These are phyloP conservation scores for Encarsia formosa DNA, from an alignment of 2,888 invertebrate genomes.

Conservation along the genomic window DNA sequence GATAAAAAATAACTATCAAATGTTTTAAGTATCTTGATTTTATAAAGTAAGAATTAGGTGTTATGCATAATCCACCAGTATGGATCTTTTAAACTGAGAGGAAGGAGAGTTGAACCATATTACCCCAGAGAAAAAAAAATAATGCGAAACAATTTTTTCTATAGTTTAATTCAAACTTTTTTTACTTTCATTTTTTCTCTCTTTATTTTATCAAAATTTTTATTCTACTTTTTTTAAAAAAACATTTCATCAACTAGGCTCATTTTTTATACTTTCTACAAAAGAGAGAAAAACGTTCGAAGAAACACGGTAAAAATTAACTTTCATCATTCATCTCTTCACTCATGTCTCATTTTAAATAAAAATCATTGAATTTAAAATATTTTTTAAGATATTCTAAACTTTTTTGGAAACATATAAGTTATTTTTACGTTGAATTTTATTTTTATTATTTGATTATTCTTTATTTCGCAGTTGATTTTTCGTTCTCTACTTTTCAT, in stretches of 20 bases:
- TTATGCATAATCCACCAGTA: conserved; percentile 33
- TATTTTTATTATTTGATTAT: conserved; percentile 5
- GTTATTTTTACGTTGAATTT: conserved; percentile 7
- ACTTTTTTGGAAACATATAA: conserved; percentile 8
- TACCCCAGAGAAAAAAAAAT: conserved; percentile 31
- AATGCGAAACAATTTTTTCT: conserved; percentile 14
- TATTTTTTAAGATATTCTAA: conserved; percentile 24
- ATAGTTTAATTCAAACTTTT: neutral
- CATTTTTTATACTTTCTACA: conserved; percentile 16
- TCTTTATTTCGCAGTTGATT: conserved; percentile 18
- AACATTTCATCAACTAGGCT: conserved; percentile 19
- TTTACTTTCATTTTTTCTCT: conserved; percentile 20
- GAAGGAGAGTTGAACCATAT: conserved; percentile 47
- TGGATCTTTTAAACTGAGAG: conserved; percentile 49
- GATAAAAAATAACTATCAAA: conserved; percentile 6
- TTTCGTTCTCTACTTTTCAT: conserved; percentile 25
- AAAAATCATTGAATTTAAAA: conserved; percentile 7
- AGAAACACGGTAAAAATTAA: conserved; percentile 4
- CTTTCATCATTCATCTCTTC: conserved; percentile 4
- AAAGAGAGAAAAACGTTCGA: conserved; percentile 28
- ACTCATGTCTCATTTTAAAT: neutral
- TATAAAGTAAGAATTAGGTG: conserved; percentile 31
- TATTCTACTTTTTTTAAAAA: conserved; percentile 10
- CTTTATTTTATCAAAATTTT: conserved; percentile 24
- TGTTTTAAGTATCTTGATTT: conserved; percentile 16